phyloP scores from a whole-genome alignment of 2,888 invertebrate genomes.

The Watsonalla binaria region DNA sequence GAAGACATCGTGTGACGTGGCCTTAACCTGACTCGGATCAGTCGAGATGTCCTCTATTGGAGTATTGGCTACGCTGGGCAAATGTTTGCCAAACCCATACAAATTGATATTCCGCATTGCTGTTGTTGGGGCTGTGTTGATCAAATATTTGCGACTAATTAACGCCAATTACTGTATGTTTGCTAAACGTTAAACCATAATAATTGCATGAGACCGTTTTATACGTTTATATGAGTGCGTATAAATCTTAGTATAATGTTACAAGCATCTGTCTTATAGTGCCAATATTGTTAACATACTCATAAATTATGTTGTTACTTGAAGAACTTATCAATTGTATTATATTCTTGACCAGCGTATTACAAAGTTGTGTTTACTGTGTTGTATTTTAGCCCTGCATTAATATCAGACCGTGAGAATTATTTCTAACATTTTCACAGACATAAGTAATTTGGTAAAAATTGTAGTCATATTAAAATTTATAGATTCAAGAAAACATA shows the following conservation, averaged over 20 bases:
- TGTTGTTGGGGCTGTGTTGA: background rate
- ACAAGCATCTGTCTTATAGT: background rate
- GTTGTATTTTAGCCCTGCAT: too few species aligned
- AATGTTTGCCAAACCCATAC: background rate
- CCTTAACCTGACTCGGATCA: conserved; percentile 39
- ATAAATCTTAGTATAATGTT: background rate
- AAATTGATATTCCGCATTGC: too few species aligned
- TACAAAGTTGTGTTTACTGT: background rate
- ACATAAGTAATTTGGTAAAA: too few species aligned
- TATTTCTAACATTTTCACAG: too few species aligned
- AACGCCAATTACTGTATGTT: too few species aligned
- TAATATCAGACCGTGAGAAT: too few species aligned
- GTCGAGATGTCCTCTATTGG: background rate
- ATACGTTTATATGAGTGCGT: background rate
- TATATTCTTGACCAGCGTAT: background rate
- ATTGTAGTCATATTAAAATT: too few species aligned
- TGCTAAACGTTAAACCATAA: too few species aligned
- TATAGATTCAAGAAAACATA: too few species aligned
- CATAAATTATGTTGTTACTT: background rate
- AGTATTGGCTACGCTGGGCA: background rate
- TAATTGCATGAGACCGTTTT: background rate
- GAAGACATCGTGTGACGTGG: conserved; percentile 28
- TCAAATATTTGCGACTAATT: background rate
- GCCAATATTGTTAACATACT: background rate
- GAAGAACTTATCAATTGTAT: background rate